Conservation (phyloP, 2,113 vertebrate species). For the Sphyrna mokarran region DNA sequence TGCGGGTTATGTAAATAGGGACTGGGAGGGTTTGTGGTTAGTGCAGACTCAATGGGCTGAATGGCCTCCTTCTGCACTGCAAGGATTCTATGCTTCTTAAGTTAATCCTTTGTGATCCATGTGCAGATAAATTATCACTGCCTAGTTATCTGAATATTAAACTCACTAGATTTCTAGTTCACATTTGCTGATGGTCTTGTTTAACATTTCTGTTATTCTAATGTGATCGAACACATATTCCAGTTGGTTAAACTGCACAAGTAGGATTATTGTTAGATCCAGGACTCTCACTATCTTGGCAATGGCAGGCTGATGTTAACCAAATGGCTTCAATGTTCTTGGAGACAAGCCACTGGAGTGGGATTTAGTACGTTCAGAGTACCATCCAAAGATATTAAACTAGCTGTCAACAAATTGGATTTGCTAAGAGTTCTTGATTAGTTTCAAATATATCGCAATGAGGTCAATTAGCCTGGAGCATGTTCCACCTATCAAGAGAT, state of each 20-base stretch:
- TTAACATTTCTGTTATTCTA: not conserved
- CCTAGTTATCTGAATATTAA: not conserved
- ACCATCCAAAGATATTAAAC: not conserved
- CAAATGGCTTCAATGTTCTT: not conserved
- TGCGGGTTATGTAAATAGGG: too few species aligned
- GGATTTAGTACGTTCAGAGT: not conserved
- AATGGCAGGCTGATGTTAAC: not conserved
- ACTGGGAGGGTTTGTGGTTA: too few species aligned
- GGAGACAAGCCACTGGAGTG: not conserved
- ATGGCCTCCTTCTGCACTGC: too few species aligned
- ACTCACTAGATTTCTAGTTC: not conserved
- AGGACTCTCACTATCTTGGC: not conserved
- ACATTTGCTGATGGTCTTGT: not conserved
- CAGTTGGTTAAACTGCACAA: not conserved
- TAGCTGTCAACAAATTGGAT: not conserved
- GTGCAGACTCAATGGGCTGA: too few species aligned
- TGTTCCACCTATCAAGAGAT: not conserved
- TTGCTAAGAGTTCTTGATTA: not conserved
- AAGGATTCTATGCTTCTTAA: too few species aligned
- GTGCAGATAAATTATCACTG: not conserved
- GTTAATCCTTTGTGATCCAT: not conserved
- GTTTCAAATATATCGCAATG: not conserved
- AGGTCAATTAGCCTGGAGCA: not conserved
- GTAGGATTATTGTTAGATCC: not conserved
- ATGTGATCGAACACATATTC: not conserved